phyloP scores from a whole-genome alignment of 2,113 vertebrate genomes.

The Felis chaus region DNA sequence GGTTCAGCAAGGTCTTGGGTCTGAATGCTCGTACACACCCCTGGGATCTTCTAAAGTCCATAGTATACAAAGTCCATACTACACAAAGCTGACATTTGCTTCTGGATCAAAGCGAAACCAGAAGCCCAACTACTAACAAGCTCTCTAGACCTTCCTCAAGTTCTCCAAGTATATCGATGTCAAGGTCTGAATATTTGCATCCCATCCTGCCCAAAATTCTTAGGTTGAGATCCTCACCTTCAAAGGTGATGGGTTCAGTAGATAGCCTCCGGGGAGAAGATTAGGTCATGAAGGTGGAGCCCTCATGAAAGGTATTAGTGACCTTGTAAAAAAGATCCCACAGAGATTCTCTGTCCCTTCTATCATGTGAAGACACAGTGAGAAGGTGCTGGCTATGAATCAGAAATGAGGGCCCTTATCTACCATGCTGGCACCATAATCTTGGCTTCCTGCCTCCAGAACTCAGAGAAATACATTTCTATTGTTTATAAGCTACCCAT shows the following conservation, averaged over 20 bases:
- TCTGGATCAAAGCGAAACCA: conserved; percentile 35
- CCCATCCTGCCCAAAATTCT: background rate
- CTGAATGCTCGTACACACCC: background rate
- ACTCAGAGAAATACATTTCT: background rate
- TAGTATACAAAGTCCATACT: background rate
- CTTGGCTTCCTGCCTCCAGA: background rate
- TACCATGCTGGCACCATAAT: background rate
- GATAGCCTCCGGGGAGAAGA: background rate
- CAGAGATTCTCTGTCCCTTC: background rate
- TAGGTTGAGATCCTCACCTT: background rate
- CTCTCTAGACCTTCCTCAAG: conserved; percentile 38
- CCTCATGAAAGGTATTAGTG: background rate
- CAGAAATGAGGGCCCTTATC: background rate
- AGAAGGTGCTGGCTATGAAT: background rate
- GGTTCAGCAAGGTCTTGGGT: background rate
- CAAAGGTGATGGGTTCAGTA: background rate
- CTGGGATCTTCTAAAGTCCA: background rate
- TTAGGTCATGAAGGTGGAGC: background rate
- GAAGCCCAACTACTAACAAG: background rate
- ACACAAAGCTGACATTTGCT: conserved; percentile 31
- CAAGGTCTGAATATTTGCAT: background rate
- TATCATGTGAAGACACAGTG: background rate
- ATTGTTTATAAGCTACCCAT: background rate
- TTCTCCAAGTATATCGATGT: conserved; percentile 30
- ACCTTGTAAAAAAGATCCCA: background rate